These are phyloP conservation scores for Todus mexicanus DNA, from an alignment of 2,797 vertebrate species.

Conservation along the genomic window DNA sequence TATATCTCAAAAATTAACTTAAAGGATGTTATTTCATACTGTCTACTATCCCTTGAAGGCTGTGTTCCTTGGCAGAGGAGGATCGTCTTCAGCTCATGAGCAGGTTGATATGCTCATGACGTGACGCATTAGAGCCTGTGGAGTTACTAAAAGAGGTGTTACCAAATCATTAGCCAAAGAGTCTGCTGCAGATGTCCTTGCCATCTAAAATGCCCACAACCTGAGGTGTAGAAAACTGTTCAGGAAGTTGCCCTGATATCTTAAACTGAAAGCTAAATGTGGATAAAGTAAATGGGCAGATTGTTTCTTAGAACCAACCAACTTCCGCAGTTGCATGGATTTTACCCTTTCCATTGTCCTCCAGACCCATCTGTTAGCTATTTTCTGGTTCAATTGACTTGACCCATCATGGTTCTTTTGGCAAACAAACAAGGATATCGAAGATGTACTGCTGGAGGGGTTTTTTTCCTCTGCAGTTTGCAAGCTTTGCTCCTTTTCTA, in stretches of 20 bases:
- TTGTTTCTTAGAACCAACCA: neutral
- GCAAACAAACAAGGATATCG: neutral
- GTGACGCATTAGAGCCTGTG: fast-evolving
- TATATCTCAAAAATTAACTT: neutral
- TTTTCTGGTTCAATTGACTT: constrained; percentile 12
- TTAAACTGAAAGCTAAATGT: neutral
- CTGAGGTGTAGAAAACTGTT: neutral
- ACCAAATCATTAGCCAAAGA: neutral
- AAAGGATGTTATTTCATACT: neutral
- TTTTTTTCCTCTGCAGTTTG: neutral
- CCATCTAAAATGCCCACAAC: neutral
- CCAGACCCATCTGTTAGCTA: neutral
- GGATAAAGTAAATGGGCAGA: neutral
- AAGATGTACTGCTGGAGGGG: neutral
- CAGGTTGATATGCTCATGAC: neutral
- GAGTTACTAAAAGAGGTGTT: neutral
- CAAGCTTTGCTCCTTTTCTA: neutral
- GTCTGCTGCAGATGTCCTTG: neutral
- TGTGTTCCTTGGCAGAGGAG: neutral
- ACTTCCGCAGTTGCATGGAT: neutral
- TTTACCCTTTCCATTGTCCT: neutral
- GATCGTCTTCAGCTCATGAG: neutral
- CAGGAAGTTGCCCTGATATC: neutral
- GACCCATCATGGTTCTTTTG: neutral
- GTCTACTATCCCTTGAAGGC: neutral